These are phyloP conservation scores for Melanerpes aurifrons DNA, from an alignment of 2,113 vertebrate genomes.

Conservation along the genomic window DNA sequence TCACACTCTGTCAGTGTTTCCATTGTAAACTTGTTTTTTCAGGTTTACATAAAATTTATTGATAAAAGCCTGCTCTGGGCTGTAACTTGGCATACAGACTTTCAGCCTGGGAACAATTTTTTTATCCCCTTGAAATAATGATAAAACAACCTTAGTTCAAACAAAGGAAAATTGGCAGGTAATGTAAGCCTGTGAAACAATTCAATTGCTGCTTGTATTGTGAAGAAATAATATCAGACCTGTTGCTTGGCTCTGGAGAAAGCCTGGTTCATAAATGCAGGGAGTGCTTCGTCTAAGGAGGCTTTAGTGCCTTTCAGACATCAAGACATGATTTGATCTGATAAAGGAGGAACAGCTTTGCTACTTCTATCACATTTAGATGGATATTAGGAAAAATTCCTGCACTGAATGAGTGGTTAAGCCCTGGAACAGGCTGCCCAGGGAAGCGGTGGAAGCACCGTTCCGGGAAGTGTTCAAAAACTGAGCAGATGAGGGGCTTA, in stretches of 20 bases:
- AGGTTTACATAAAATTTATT: neutral
- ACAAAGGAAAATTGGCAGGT: conserved; percentile 35
- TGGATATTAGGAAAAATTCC: no score
- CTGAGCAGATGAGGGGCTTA: no score
- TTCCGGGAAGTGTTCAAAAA: no score
- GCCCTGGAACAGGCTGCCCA: no score
- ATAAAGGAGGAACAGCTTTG: neutral
- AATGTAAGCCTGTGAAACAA: neutral
- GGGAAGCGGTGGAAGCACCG: no score
- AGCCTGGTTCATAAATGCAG: neutral
- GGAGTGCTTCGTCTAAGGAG: neutral
- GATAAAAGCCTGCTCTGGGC: conserved; percentile 16
- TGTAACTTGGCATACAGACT: neutral
- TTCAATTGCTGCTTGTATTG: neutral
- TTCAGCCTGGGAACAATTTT: conserved; percentile 13
- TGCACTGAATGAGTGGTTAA: no score
- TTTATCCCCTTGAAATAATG: conserved; percentile 21
- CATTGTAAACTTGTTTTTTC: neutral
- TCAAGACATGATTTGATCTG: neutral
- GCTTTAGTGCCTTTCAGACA: neutral
- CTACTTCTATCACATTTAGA: neutral
- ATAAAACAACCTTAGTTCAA: conserved; percentile 19
- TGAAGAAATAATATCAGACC: neutral
- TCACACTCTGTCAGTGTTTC: conserved; percentile 19
- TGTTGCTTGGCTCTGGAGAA: conserved; percentile 5